These are phyloP conservation scores for Xylota sylvarum DNA, from an alignment of 2,888 invertebrate genomes.

Conservation along the genomic window DNA sequence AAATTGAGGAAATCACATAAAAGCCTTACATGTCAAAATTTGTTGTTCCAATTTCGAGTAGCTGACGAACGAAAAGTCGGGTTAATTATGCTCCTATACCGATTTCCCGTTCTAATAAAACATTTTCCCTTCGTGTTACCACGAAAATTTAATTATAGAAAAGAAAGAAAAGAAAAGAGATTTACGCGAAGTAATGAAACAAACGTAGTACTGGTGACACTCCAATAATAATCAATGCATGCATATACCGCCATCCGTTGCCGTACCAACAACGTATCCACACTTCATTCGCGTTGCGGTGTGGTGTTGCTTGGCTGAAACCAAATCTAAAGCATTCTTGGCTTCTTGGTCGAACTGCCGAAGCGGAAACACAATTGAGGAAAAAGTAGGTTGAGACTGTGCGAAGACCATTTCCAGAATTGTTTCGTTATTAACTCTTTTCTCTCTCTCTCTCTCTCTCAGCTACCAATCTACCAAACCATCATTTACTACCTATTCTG, in stretches of 20 bases:
- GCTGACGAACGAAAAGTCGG: conserved; percentile 29
- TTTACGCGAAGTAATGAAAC: conserved; percentile 61
- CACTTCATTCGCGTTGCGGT: conserved; percentile 59
- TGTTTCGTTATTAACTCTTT: conserved; percentile 69
- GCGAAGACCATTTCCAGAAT: conserved; percentile 76
- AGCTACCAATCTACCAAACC: conserved; percentile 34
- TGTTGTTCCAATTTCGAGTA: not conserved
- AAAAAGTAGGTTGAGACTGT: conserved; percentile 75
- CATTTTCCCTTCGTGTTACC: conserved; percentile 49
- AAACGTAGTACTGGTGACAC: conserved; percentile 71
- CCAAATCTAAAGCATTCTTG: conserved; percentile 66
- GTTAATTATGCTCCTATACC: conserved; percentile 50
- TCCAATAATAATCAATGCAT: conserved; percentile 75
- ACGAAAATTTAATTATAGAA: conserved; percentile 63
- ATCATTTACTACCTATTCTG: conserved; percentile 49
- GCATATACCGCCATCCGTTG: conserved; percentile 35
- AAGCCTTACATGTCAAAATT: not conserved
- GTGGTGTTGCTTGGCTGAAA: conserved; percentile 33
- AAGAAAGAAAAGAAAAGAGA: conserved; percentile 49
- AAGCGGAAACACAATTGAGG: conserved; percentile 70
- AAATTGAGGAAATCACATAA: not conserved
- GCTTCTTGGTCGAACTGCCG: conserved; percentile 48
- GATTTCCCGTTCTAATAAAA: conserved; percentile 57
- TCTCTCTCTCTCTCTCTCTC: conserved; percentile 31
- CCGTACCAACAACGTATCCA: conserved; percentile 29